A percentile compares a stretch with the other conserved stretches of the same genome.
Evolutionary conservation across 2,797 vertebrate species (phyloP).

Genomic region (Myotis planiceps): DNA sequence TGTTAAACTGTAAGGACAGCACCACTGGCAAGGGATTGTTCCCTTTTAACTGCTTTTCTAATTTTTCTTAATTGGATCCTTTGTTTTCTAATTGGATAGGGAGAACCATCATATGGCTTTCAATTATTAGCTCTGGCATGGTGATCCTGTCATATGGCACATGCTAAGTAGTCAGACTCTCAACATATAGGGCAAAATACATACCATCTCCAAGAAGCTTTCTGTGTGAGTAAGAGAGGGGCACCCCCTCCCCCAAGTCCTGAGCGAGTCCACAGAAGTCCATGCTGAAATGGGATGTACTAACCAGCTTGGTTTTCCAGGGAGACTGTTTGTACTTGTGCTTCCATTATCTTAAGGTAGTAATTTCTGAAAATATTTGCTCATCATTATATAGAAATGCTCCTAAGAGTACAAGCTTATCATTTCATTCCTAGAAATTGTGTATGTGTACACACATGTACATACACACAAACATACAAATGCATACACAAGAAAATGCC

Average conservation of each 20-base stretch:
- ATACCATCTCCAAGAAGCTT: neutral
- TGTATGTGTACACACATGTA: neutral
- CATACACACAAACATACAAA: neutral
- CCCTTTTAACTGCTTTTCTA: conserved; percentile 77
- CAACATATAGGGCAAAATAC: neutral
- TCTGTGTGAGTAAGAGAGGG: neutral
- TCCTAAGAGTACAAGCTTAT: neutral
- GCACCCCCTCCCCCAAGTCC: neutral
- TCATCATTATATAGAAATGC: neutral
- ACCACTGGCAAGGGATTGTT: conserved; percentile 74
- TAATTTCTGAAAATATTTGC: neutral
- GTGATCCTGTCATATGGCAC: conserved; percentile 67
- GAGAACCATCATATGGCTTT: conserved; percentile 75
- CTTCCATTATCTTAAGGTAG: neutral
- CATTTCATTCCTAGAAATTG: neutral
- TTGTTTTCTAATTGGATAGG: conserved; percentile 80
- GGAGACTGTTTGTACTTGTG: neutral
- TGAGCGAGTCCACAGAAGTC: neutral
- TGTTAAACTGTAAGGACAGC: conserved; percentile 73
- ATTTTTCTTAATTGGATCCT: conserved; percentile 80
- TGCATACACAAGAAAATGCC: neutral
- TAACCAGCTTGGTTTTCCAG: neutral
- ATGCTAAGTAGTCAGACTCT: conserved; percentile 22
- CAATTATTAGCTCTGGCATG: conserved; percentile 68
- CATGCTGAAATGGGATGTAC: neutral